phyloP scores from a whole-genome alignment of 2,113 vertebrate species.

The Tonatia bakeri region DNA sequence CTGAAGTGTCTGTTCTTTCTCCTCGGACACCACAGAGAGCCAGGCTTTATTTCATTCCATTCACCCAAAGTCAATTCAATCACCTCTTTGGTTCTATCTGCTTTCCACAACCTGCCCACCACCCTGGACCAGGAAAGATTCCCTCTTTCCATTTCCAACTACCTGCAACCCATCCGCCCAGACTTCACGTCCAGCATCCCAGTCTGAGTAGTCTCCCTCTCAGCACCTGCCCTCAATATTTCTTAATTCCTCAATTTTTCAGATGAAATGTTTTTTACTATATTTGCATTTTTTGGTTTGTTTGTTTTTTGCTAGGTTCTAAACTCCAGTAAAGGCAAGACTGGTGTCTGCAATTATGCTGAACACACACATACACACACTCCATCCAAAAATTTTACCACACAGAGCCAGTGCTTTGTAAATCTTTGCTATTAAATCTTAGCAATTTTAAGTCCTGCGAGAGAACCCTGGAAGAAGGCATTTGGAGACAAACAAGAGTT shows the following conservation, averaged over 20 bases:
- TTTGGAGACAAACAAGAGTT: constrained; percentile 7
- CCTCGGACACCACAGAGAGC: neutral
- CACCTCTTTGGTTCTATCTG: neutral
- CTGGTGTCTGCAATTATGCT: neutral
- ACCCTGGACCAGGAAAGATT: neutral
- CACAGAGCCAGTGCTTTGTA: neutral
- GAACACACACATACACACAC: neutral
- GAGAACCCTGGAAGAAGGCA: neutral
- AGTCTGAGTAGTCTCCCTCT: neutral
- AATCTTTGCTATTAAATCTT: neutral
- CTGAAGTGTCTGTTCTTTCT: neutral
- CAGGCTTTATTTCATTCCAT: neutral
- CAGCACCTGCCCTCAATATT: neutral
- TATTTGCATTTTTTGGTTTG: neutral
- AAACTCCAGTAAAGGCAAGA: neutral
- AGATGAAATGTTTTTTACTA: neutral
- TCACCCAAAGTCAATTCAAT: neutral
- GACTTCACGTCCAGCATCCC: neutral
- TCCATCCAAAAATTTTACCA: neutral
- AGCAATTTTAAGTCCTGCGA: neutral
- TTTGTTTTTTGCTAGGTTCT: neutral
- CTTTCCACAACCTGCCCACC: neutral
- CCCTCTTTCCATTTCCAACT: neutral
- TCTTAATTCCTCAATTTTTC: neutral
- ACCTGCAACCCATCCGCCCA: neutral